These are phyloP conservation scores for Neodiprion lecontei DNA, from an alignment of 1,140 invertebrate genomes.

Conservation along the genomic window DNA sequence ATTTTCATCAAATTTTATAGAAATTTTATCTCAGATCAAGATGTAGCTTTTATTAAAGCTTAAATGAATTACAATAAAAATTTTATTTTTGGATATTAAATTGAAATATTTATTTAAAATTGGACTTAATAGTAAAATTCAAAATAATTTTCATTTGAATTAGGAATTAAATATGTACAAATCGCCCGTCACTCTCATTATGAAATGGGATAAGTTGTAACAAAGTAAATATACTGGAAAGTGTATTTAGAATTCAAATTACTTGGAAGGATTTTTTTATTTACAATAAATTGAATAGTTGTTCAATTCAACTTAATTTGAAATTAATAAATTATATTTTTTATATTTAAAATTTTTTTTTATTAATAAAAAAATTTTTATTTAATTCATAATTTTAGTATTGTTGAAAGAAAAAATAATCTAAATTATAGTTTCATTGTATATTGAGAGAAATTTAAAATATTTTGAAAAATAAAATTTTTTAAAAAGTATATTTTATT, in stretches of 20 bases:
- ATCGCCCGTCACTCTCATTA: slow-evolving; percentile 72
- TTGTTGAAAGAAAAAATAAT: too few species aligned
- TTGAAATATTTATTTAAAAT: too few species aligned
- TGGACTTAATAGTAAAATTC: too few species aligned
- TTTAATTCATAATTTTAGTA: slow-evolving; percentile 52
- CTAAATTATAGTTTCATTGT: too few species aligned
- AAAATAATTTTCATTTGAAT: slow-evolving; percentile 51
- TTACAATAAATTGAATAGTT: slow-evolving; percentile 63
- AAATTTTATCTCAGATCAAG: too few species aligned
- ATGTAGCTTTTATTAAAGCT: too few species aligned
- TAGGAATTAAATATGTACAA: slow-evolving; percentile 66
- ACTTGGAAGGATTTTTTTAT: slow-evolving; percentile 49
- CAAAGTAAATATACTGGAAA: slow-evolving; percentile 66
- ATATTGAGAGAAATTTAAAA: too few species aligned
- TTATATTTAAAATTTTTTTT: slow-evolving; percentile 26
- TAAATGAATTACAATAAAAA: too few species aligned
- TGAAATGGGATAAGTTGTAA: slow-evolving; percentile 54
- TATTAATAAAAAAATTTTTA: slow-evolving; percentile 46
- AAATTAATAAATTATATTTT: slow-evolving; percentile 48
- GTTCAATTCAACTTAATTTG: slow-evolving; percentile 59
- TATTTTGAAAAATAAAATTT: slow-evolving; percentile 27
- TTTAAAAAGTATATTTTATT: slow-evolving; percentile 60
- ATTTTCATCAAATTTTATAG: too few species aligned
- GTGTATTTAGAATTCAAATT: too few species aligned
- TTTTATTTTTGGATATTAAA: too few species aligned